Evolutionary conservation across 2,797 vertebrate species (phyloP).

Genomic region (Ctenopoma multispine): DNA sequence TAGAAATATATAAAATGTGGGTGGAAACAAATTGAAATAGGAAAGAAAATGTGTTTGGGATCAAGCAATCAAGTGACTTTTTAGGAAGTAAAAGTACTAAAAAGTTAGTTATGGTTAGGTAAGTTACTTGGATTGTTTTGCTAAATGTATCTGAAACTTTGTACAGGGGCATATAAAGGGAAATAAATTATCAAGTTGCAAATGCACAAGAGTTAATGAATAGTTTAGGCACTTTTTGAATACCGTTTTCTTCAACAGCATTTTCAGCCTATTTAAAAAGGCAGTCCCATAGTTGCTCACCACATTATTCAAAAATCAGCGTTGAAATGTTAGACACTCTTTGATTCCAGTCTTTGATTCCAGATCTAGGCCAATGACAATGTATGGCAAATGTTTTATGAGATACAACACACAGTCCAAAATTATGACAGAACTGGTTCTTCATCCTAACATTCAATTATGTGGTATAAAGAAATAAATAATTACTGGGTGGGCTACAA

Average conservation of each 20-base stretch:
- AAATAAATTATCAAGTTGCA: slow-evolving; percentile 27
- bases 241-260: slow-evolving; percentile 30
- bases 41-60: slow-evolving; percentile 3
- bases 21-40: slow-evolving; percentile 34
- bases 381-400: slow-evolving; percentile 30
- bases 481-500: slow-evolving; percentile 42
- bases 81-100: slow-evolving; percentile 25
- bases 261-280: slow-evolving; percentile 58
- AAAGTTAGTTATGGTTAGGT: slow-evolving; percentile 48
- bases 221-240: slow-evolving; percentile 71
- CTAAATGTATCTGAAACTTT: slow-evolving; percentile 19
- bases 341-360: slow-evolving; percentile 60
- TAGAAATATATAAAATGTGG: slow-evolving; percentile 27
- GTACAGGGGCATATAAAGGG: slow-evolving; percentile 16
- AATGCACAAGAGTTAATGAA: slow-evolving; percentile 60
- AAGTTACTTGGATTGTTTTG: slow-evolving; percentile 15
- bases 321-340: slow-evolving; percentile 29
- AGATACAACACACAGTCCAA: slow-evolving; percentile 37
- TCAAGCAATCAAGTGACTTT: slow-evolving; percentile 22
- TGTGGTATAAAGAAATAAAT: slow-evolving; percentile 29
- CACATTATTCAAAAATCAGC: slow-evolving; percentile 35
- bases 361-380: slow-evolving; percentile 50
- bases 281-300: slow-evolving; percentile 42
- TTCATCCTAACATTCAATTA: slow-evolving; percentile 41
- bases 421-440: slow-evolving; percentile 21